Conservation (phyloP, 1,140 invertebrate species). For the Octopus bimaculoides region DNA sequence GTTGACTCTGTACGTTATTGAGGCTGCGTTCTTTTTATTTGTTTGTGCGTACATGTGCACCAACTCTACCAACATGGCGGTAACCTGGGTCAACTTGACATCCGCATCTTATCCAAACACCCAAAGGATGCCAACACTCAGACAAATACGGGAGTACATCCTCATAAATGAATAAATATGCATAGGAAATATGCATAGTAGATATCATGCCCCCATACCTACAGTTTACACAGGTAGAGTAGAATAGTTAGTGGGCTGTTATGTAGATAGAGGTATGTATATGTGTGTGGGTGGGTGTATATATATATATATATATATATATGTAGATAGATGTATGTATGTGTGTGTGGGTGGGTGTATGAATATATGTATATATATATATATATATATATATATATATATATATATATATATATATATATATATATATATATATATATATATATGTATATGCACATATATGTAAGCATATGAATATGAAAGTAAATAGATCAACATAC, state of each 20-base stretch:
- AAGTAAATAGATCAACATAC: too few relatives aligned
- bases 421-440: not conserved
- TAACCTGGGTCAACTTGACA: too few relatives aligned
- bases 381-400: conserved; percentile 4
- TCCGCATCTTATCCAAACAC: too few relatives aligned
- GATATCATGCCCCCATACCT: too few relatives aligned
- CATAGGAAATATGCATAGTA: not conserved
- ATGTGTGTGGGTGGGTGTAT: not conserved
- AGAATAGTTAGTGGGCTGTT: not conserved
- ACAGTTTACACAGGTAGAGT: too few relatives aligned
- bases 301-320: not conserved
- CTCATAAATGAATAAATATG: too few relatives aligned
- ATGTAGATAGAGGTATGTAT: not conserved
- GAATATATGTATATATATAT: not conserved
- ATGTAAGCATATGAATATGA: not conserved
- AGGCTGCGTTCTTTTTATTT: too few relatives aligned
- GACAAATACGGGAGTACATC: too few relatives aligned
- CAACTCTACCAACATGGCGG: too few relatives aligned
- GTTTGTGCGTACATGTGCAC: too few relatives aligned
- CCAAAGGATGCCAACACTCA: too few relatives aligned
- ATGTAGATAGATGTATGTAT: not conserved
- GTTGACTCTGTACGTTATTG: too few relatives aligned
- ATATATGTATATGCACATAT: not conserved
- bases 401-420: conserved; percentile 4
- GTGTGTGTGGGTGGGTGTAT: not conserved